Evolutionary conservation across 2,113 vertebrate species (phyloP), one percentile per base, ranked within the genome.

Genomic region (Corvus hawaiiensis): DNA sequence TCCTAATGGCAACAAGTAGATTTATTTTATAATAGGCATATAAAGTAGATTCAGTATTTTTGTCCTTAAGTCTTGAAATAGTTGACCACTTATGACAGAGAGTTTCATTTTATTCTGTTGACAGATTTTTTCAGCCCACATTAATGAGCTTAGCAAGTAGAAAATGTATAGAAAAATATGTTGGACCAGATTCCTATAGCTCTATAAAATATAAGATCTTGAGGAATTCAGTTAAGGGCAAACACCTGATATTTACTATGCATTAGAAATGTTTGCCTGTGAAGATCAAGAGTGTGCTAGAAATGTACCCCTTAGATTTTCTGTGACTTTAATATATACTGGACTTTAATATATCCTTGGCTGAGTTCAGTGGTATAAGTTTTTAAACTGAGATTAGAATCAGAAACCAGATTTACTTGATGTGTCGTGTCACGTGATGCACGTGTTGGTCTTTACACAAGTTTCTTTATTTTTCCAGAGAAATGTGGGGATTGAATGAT

Each of bases 401-500:
- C 14, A 67, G 69, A 78, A 78, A 33, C 4, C 30, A 87, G 30
- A 14, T 58, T 82, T 78, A 48, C 11, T 39, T 84, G 30, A 52
- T 61, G 5, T 44, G 6, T 59, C 1, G 0, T 69, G 27, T 69
- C 39, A 54, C 3, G 3, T 52, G 55, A 49, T 41, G 9, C 10
- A 15, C 0, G 0, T 52, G 22, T 48, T 27, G 43, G 13, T 24
- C 82, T 67, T 84, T 48, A 55, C 1, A 22, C 1, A 22, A 23
- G 7, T 84, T 93, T 91, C 52, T 77, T 73, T 75, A 27, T 35
- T 83, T 92, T 83, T 92, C 44, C 26, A 73, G 19, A 84, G 43
- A 64, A 48, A 35, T 67, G 4, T 32, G 51, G 63, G 21, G 13
- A 8, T 56, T 93, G 41, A 87, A 68, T 76, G 17, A 19, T 39